Conservation (phyloP, 1,140 invertebrate genomes). For the roundworm (Caenorhabditis elegans) region WBcel235 BX284605.5:10870001-10870500, state of each 20-base stretch:
- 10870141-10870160: neutral
- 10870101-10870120: slow-evolving; percentile 22
- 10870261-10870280: neutral
- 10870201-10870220: neutral
- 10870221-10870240: neutral
- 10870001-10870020: neutral
- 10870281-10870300: neutral
- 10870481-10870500: no score
- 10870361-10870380: neutral
- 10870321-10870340: neutral
- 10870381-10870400: neutral
- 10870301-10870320: neutral
- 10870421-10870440: no score
- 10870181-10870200: neutral
- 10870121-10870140: neutral
- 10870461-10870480: no score
- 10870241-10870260: neutral
- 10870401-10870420: no score
- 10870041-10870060: neutral
- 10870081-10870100: neutral
- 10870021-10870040: neutral
- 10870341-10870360: neutral
- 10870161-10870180: neutral
- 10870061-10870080: no score
- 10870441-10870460: no score